phyloP scores from a whole-genome alignment of 2,888 invertebrate species.

The Aphrophora alni region DNA sequence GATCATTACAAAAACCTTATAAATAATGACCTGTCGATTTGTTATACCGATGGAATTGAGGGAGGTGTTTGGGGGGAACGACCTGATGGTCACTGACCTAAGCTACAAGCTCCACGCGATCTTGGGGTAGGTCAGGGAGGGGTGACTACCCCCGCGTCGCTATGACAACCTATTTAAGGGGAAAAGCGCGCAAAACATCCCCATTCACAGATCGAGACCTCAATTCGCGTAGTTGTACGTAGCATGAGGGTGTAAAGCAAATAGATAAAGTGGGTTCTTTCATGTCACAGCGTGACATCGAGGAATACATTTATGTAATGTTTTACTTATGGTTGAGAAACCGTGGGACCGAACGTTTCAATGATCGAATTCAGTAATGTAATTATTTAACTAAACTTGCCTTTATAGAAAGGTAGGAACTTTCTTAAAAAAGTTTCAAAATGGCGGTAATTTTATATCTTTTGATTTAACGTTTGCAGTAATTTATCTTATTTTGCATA shows the following conservation, averaged over 20 bases:
- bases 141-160: background rate
- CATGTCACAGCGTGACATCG: too few relatives aligned
- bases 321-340: too few relatives aligned
- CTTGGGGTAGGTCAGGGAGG: constrained; percentile 2
- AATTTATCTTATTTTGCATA: too few relatives aligned
- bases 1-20: background rate
- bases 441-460: too few relatives aligned
- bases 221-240: background rate
- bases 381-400: too few relatives aligned
- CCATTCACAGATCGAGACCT: background rate
- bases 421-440: too few relatives aligned
- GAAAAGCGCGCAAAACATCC: background rate
- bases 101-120: background rate
- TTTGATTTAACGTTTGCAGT: too few relatives aligned
- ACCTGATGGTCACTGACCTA: constrained; percentile 2
- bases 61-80: background rate
- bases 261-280: too few relatives aligned
- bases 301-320: too few relatives aligned
- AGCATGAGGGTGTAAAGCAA: background rate
- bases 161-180: background rate
- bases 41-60: background rate
- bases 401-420: too few relatives aligned
- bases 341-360: too few relatives aligned
- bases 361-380: too few relatives aligned
- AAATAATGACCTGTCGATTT: background rate